Conservation (phyloP, 2,797 vertebrate species). For the Pangasius larnaudii region DNA sequence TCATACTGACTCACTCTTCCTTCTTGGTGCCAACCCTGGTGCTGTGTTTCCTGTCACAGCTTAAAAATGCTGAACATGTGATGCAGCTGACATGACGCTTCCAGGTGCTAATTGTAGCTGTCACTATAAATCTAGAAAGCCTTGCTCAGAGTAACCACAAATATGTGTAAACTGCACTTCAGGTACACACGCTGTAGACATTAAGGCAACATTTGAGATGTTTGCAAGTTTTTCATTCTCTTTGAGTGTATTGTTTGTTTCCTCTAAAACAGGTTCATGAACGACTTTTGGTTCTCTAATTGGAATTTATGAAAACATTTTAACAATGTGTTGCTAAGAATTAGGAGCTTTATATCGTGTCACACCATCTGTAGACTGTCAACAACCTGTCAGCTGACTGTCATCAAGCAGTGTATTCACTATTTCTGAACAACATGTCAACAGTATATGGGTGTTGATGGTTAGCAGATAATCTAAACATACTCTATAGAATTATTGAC, state of each 20-base stretch:
- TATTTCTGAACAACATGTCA: background rate
- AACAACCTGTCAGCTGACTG: background rate
- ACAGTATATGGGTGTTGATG: background rate
- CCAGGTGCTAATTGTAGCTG: conserved; percentile 77
- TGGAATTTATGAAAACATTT: background rate
- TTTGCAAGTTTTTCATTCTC: background rate
- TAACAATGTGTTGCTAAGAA: background rate
- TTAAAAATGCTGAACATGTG: conserved; percentile 74
- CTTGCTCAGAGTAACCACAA: conserved; percentile 58
- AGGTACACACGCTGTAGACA: conserved; percentile 49
- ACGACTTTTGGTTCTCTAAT: background rate
- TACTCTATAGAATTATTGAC: background rate
- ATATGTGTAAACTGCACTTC: conserved; percentile 48
- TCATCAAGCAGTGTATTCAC: background rate
- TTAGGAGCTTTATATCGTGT: background rate
- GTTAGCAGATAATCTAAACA: background rate
- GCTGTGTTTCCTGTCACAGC: conserved; percentile 77
- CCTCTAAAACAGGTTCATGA: background rate
- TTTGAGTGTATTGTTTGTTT: background rate
- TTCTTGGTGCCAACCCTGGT: conserved; percentile 80
- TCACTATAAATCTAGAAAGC: conserved; percentile 71
- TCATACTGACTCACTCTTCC: conserved; percentile 86
- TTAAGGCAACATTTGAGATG: conserved; percentile 8
- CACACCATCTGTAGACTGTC: background rate
- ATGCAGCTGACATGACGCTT: conserved; percentile 73